Percentiles rank a stretch among this genome's conserved stretches.
Evolutionary conservation across 2,888 invertebrate species (phyloP).

Genomic region (Callyntrura sp.): DNA sequence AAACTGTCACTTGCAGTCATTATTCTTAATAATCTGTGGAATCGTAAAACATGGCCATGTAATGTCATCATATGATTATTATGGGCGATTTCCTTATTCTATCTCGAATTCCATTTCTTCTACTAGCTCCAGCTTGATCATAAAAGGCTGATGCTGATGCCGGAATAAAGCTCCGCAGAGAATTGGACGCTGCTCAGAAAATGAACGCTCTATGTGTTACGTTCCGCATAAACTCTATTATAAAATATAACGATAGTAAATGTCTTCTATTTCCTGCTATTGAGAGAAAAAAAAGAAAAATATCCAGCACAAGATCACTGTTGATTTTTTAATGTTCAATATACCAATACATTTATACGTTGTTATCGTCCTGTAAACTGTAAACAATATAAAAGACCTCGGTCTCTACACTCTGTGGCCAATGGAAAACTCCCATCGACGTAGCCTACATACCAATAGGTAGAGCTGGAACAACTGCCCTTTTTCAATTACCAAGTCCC

Average conservation of each 20-base stretch:
- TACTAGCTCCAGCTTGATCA: background rate
- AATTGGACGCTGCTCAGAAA: constrained; percentile 63
- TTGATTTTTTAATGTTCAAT: constrained; percentile 24
- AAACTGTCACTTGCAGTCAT: constrained; percentile 75
- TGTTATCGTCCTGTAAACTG: background rate
- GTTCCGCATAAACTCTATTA: constrained; percentile 33
- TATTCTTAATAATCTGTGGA: constrained; percentile 74
- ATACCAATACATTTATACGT: background rate
- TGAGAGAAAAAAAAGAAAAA: constrained; percentile 40
- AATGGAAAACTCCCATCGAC: background rate
- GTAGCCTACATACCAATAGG: background rate
- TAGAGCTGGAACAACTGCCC: background rate
- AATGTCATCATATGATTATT: constrained; percentile 73
- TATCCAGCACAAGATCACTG: constrained; percentile 9
- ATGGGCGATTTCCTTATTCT: constrained; percentile 65
- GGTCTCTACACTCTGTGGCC: background rate
- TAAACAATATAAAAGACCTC: background rate
- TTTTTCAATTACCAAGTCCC: constrained; percentile 18
- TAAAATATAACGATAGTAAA: constrained; percentile 30
- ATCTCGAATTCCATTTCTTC: constrained; percentile 62
- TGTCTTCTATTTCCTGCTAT: constrained; percentile 39
- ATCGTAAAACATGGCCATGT: constrained; percentile 62
- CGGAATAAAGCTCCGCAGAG: background rate
- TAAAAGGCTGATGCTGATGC: background rate
- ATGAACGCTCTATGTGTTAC: constrained; percentile 4